Conservation (phyloP, 2,888 invertebrate species). For the Campoplex nolae region DNA sequence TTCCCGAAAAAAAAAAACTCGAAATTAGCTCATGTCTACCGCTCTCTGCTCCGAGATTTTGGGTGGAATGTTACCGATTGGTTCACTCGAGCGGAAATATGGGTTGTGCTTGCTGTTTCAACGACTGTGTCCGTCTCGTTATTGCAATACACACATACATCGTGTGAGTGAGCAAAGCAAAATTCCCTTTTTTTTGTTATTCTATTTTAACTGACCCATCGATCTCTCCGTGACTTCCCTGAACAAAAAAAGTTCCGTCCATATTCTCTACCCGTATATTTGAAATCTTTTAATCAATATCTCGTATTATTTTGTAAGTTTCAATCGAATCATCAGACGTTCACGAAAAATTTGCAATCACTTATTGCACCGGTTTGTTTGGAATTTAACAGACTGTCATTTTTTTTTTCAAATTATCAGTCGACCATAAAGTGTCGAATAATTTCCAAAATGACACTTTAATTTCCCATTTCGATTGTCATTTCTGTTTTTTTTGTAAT, state of each 20-base stretch:
- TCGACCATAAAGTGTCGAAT: too few species aligned
- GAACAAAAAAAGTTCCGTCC: neutral
- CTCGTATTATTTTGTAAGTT: too few species aligned
- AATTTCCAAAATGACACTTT: too few species aligned
- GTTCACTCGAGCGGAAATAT: constrained; percentile 53
- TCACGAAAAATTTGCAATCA: too few species aligned
- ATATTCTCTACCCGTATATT: too few species aligned
- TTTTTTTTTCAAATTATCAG: too few species aligned
- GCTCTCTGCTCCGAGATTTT: neutral
- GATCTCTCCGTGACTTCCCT: neutral
- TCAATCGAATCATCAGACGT: too few species aligned
- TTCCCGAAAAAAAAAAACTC: constrained; percentile 28
- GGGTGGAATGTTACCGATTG: constrained; percentile 9
- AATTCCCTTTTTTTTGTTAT: neutral
- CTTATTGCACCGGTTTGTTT: too few species aligned
- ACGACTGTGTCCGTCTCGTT: constrained; percentile 56
- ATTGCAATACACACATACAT: constrained; percentile 30
- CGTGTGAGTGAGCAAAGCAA: neutral
- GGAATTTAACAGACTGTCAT: too few species aligned
- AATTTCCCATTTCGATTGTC: neutral
- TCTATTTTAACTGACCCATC: neutral
- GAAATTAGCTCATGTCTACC: constrained; percentile 42
- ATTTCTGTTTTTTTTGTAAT: too few species aligned
- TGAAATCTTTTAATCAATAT: too few species aligned
- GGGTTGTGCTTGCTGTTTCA: constrained; percentile 48